phyloP scores from a whole-genome alignment of 2,888 invertebrate species.

The Acleris laterana region DNA sequence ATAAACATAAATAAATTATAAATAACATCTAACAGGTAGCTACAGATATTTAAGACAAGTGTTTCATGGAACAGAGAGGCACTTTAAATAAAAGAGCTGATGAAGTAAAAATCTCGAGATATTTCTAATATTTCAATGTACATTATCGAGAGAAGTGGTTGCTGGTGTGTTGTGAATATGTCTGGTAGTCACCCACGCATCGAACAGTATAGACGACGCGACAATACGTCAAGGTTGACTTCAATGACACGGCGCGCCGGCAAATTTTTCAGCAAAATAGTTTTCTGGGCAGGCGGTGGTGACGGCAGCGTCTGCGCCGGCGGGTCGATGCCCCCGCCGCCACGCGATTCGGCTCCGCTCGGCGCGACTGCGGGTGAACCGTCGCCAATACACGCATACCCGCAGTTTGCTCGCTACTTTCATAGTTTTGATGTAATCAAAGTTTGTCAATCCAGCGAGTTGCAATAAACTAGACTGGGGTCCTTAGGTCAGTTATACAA shows the following conservation, averaged over 20 bases:
- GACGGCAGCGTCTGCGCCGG: constrained; percentile 82
- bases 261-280: constrained; percentile 82
- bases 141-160: constrained; percentile 63
- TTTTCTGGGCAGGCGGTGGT: constrained; percentile 69
- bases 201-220: constrained; percentile 70
- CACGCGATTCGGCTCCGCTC: constrained; percentile 68
- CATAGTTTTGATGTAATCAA: neutral
- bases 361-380: constrained; percentile 67
- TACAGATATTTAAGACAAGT: neutral
- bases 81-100: neutral
- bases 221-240: constrained; percentile 81
- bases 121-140: constrained; percentile 42
- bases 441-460: no score
- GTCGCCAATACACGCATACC: constrained; percentile 53
- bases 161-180: constrained; percentile 74
- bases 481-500: no score
- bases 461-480: no score
- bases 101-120: constrained; percentile 27
- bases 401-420: constrained; percentile 34
- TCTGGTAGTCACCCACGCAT: constrained; percentile 74
- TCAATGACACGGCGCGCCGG: constrained; percentile 74
- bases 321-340: constrained; percentile 79
- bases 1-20: neutral
- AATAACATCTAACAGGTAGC: neutral
- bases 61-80: neutral